These are phyloP conservation scores for Timema podura DNA, from an alignment of 2,888 invertebrate species.

Conservation along the genomic window DNA sequence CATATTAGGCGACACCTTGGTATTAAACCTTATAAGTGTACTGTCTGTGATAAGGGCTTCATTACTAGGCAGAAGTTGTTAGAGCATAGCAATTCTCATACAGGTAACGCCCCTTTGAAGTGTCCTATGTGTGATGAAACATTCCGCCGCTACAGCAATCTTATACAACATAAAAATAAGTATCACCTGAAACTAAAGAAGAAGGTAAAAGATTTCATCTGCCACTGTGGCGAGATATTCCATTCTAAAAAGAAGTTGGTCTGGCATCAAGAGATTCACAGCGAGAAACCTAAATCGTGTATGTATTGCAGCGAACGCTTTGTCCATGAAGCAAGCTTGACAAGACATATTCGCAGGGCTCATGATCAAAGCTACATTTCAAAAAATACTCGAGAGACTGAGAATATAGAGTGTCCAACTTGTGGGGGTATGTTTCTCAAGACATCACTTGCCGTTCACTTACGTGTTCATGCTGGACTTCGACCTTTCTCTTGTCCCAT, in stretches of 20 bases:
- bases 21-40: conserved; percentile 71
- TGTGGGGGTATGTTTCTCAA: conserved; percentile 75
- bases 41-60: conserved; percentile 76
- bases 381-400: conserved; percentile 55
- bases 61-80: conserved; percentile 74
- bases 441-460: conserved; percentile 73
- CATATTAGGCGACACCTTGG: conserved; percentile 78
- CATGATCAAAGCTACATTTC: conserved; percentile 74
- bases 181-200: conserved; percentile 70
- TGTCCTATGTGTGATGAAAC: conserved; percentile 75
- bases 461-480: conserved; percentile 72
- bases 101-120: conserved; percentile 74
- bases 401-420: conserved; percentile 70
- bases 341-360: conserved; percentile 74
- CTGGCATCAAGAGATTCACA: conserved; percentile 85
- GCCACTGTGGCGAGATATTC: conserved; percentile 75
- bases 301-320: conserved; percentile 82
- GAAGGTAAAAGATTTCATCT: conserved; percentile 68
- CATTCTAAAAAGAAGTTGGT: conserved; percentile 78
- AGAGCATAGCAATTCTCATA: conserved; percentile 80
- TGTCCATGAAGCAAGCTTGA: conserved; percentile 76
- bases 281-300: conserved; percentile 76
- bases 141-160: conserved; percentile 78
- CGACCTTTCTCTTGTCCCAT: conserved; percentile 75
- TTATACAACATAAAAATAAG: conserved; percentile 77